A percentile compares a stretch with the other conserved stretches of the same genome.
Evolutionary conservation across 2,797 vertebrate genomes (phyloP).

Genomic region (Sebastolobus altivelis): DNA sequence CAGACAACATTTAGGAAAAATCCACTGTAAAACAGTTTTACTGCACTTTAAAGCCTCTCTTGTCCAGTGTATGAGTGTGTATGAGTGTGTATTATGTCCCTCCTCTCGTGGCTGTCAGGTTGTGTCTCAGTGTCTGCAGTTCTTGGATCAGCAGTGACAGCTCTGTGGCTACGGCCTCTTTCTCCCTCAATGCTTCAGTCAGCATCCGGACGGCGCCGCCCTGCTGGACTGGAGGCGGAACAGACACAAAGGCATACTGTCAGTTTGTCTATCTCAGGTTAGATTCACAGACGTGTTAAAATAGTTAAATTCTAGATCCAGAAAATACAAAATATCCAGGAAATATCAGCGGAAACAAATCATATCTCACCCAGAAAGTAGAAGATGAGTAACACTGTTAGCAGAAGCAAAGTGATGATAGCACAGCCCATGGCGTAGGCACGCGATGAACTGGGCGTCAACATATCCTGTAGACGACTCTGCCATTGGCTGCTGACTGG

Average conservation of each 20-base stretch:
- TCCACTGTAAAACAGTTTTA: slow-evolving; percentile 14
- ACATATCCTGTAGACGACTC: slow-evolving; percentile 79
- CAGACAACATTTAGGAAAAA: neutral
- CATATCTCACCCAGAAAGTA: slow-evolving; percentile 81
- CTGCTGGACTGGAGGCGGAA: slow-evolving; percentile 87
- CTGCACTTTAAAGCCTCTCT: neutral
- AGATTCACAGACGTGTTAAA: neutral
- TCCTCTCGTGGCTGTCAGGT: slow-evolving; percentile 71
- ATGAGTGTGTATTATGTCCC: slow-evolving; percentile 41
- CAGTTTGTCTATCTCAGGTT: neutral
- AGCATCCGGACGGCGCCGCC: slow-evolving; percentile 85
- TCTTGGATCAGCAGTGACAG: slow-evolving; percentile 83
- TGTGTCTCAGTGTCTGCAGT: slow-evolving; percentile 76
- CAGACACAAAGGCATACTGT: neutral
- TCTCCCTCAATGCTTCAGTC: slow-evolving; percentile 81
- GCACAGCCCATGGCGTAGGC: slow-evolving; percentile 82
- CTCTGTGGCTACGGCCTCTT: slow-evolving; percentile 82
- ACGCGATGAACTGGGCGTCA: slow-evolving; percentile 74
- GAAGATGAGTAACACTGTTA: slow-evolving; percentile 86
- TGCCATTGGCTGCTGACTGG: slow-evolving; percentile 58
- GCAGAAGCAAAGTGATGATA: slow-evolving; percentile 84
- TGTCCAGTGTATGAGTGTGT: neutral
- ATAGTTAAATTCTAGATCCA: neutral
- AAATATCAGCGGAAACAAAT: neutral
- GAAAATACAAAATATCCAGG: too few species aligned